These are phyloP conservation scores for Aphyosemion australe DNA, from an alignment of 2,113 vertebrate genomes.

Conservation along the genomic window DNA sequence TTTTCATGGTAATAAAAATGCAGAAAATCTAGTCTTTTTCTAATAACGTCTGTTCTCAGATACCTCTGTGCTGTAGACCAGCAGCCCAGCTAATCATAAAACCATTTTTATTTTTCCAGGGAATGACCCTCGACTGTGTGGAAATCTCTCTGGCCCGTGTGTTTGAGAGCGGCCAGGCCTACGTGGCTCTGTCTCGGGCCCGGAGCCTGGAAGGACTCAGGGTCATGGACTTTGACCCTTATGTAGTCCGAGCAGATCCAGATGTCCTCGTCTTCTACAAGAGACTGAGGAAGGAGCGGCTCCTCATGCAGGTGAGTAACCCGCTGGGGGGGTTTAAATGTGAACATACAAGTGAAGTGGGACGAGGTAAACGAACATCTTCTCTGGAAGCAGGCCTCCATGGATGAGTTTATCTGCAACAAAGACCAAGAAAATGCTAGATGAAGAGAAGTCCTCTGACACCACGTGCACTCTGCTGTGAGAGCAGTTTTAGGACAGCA, in stretches of 20 bases:
- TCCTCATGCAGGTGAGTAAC: slow-evolving; percentile 78
- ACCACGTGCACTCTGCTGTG: slow-evolving; percentile 1
- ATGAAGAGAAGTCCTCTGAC: slow-evolving; percentile 12
- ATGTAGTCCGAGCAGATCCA: slow-evolving; percentile 87
- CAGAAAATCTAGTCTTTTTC: no score
- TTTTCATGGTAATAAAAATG: no score
- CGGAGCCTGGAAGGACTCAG: slow-evolving; percentile 88
- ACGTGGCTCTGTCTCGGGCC: slow-evolving; percentile 93
- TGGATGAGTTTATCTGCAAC: slow-evolving; percentile 72
- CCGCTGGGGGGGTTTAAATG: no score
- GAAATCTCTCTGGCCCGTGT: slow-evolving; percentile 92
- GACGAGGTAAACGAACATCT: no score
- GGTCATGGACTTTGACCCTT: slow-evolving; percentile 92
- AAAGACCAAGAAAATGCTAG: slow-evolving; percentile 65
- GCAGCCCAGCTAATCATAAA: no score
- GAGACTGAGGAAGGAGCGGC: slow-evolving; percentile 76
- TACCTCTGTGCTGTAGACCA: neutral
- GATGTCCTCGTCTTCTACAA: slow-evolving; percentile 88
- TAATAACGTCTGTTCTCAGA: no score
- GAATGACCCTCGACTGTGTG: slow-evolving; percentile 92
- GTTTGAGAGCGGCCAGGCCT: slow-evolving; percentile 95
- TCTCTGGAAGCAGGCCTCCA: slow-evolving; percentile 68
- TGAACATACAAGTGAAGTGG: no score
- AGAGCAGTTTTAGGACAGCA: neutral
- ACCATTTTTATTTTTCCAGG: slow-evolving; percentile 63